Evolutionary conservation across 2,888 invertebrate genomes (phyloP).

Genomic region (Apantesis nais): DNA sequence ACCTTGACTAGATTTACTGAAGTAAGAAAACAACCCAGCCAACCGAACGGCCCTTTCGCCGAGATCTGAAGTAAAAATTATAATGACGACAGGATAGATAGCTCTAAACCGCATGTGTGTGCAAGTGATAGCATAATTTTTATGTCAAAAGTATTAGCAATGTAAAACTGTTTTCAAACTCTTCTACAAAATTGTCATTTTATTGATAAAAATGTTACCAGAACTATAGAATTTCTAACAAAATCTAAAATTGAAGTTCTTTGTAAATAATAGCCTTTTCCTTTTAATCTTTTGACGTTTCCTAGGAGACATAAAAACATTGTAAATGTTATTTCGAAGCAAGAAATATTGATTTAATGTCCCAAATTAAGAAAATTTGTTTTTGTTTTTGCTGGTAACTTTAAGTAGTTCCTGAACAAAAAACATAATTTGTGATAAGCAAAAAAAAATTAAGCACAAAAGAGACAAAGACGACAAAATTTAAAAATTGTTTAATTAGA

Average conservation of each 20-base stretch:
- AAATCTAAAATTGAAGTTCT: background rate
- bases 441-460: too few relatives aligned
- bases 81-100: constrained; percentile 43
- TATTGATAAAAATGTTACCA: constrained; percentile 27
- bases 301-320: too few relatives aligned
- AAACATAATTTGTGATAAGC: too few relatives aligned
- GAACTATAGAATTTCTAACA: background rate
- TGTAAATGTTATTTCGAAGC: too few relatives aligned
- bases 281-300: too few relatives aligned
- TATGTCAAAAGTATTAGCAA: constrained; percentile 20
- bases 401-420: too few relatives aligned
- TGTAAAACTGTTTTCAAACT: background rate
- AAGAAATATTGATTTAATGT: too few relatives aligned
- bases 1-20: constrained; percentile 25
- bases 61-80: constrained; percentile 17
- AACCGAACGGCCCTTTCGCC: constrained; percentile 34
- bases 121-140: constrained; percentile 19
- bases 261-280: background rate
- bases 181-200: constrained; percentile 29
- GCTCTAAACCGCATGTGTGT: background rate
- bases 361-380: too few relatives aligned
- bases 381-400: too few relatives aligned
- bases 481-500: too few relatives aligned
- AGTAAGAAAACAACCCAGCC: constrained; percentile 22
- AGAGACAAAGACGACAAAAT: too few relatives aligned